A percentile compares a stretch with the other conserved stretches of the same genome.
Conservation (phyloP, 2,113 vertebrate genomes). For the Desmodus rotundus region DNA sequence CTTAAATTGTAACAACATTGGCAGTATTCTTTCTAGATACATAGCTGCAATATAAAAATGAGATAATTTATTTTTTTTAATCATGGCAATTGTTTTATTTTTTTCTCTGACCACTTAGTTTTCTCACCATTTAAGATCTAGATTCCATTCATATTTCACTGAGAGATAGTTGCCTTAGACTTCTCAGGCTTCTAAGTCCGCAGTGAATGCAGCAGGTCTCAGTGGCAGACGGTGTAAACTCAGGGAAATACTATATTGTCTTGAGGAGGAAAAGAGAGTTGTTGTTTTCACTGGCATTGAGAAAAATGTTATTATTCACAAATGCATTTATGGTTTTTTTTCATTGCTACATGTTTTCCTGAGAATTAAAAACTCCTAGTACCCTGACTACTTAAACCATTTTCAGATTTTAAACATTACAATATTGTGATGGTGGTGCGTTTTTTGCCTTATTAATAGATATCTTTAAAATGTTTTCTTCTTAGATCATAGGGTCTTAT, state of each 20-base stretch:
- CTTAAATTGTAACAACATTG: not conserved
- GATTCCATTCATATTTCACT: not conserved
- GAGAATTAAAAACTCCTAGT: not conserved
- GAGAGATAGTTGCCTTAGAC: not conserved
- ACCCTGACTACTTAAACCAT: not conserved
- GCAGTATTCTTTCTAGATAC: not conserved
- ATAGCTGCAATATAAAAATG: not conserved
- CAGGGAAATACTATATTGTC: not conserved
- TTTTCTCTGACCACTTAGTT: not conserved
- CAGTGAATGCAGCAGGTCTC: not conserved
- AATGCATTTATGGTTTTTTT: not conserved
- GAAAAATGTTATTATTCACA: not conserved
- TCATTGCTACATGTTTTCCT: not conserved
- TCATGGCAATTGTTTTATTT: not conserved
- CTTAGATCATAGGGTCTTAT: not conserved
- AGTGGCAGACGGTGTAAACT: not conserved
- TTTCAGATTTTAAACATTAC: not conserved
- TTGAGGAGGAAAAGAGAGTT: not conserved
- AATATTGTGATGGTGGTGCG: not conserved
- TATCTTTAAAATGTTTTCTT: not conserved
- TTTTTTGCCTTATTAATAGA: not conserved
- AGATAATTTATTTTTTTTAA: not conserved
- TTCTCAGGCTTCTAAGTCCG: not conserved
- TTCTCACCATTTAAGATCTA: not conserved
- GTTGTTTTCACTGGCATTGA: not conserved